Evolutionary conservation across 2,888 invertebrate genomes (phyloP).

Genomic region (Epistrophe grossulariae): DNA sequence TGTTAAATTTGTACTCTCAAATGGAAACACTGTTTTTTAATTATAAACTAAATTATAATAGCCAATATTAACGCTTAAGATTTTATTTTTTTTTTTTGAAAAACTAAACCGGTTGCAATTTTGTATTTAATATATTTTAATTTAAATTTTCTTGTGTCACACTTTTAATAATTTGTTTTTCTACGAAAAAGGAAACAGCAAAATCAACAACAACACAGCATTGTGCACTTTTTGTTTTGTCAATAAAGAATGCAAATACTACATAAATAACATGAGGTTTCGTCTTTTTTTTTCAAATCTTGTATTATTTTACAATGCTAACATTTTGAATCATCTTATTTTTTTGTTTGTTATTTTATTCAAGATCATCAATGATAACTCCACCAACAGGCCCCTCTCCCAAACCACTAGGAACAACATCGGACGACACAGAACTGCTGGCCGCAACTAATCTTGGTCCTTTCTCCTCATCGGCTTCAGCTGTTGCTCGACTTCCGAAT

Average conservation of each 20-base stretch:
- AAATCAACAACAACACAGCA: conserved; percentile 41
- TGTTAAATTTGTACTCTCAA: background rate
- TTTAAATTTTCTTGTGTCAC: conserved; percentile 30
- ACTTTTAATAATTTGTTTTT: conserved; percentile 29
- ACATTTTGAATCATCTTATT: conserved; percentile 41
- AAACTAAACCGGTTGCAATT: background rate
- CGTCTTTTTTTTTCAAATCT: conserved; percentile 40
- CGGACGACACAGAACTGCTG: conserved; percentile 76
- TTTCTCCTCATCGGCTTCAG: conserved; percentile 79
- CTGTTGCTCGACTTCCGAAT: conserved; percentile 80
- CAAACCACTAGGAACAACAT: conserved; percentile 77
- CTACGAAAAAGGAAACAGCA: conserved; percentile 49
- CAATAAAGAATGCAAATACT: conserved; percentile 54
- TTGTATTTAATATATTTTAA: conserved; percentile 39
- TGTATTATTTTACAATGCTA: conserved; percentile 61
- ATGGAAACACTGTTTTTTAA: background rate
- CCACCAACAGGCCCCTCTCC: conserved; percentile 78
- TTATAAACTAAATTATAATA: background rate
- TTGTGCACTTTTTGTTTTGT: conserved; percentile 33
- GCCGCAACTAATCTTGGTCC: conserved; percentile 78
- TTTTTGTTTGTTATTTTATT: conserved; percentile 77
- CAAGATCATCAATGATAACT: conserved; percentile 81
- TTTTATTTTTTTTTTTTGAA: background rate
- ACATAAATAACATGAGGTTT: conserved; percentile 43
- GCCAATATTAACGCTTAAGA: background rate